These are phyloP conservation scores for Elmis aenea DNA, from an alignment of 2,888 invertebrate genomes.

Conservation along the genomic window DNA sequence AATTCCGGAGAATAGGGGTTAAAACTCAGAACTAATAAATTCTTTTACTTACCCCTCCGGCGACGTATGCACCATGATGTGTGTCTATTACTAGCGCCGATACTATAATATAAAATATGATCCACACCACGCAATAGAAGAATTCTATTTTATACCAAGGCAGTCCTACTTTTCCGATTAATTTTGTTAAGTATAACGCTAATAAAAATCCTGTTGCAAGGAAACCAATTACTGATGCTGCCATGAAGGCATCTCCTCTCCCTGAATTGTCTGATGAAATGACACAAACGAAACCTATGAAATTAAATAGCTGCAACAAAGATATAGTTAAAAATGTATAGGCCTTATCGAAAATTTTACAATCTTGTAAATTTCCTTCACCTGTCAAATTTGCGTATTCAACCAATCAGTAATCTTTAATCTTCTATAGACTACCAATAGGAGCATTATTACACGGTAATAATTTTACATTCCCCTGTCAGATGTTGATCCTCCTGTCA, in stretches of 20 bases:
- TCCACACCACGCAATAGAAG: slow-evolving; percentile 19
- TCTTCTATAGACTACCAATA: too few relatives aligned
- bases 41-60: slow-evolving; percentile 25
- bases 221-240: slow-evolving; percentile 23
- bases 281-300: slow-evolving; percentile 25
- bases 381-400: too few relatives aligned
- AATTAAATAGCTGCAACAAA: slow-evolving; percentile 21
- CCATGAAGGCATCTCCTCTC: slow-evolving; percentile 26
- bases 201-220: slow-evolving; percentile 21
- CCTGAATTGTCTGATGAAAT: slow-evolving; percentile 4
- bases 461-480: too few relatives aligned
- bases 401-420: too few relatives aligned
- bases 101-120: slow-evolving; percentile 23
- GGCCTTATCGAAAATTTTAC: neutral
- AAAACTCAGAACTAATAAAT: neutral
- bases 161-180: slow-evolving; percentile 18
- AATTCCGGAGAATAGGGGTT: too few relatives aligned
- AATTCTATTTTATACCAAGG: slow-evolving; percentile 28
- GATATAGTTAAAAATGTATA: slow-evolving; percentile 15
- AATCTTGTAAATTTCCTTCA: too few relatives aligned
- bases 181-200: slow-evolving; percentile 17
- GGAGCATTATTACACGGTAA: too few relatives aligned
- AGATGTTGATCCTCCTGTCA: too few relatives aligned
- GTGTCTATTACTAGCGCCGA: slow-evolving; percentile 15
- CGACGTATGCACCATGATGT: slow-evolving; percentile 16